These are phyloP conservation scores for Patiria pectinifera DNA, from an alignment of 53 echinoderm and acorn worm genomes.

Conservation along the genomic window DNA sequence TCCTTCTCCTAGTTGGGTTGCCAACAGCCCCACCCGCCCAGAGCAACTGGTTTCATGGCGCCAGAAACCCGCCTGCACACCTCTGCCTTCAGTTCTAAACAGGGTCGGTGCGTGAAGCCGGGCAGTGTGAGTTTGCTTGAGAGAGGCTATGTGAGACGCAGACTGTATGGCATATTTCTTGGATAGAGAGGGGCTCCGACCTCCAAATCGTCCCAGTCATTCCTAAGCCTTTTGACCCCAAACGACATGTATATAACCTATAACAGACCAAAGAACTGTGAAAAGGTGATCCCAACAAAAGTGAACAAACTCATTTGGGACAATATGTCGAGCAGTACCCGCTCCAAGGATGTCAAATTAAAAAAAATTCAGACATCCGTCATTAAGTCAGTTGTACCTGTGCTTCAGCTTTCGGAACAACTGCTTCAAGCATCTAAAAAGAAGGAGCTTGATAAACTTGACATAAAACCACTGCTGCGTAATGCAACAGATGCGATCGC, in stretches of 20 bases:
- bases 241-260: not conserved
- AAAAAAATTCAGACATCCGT: not conserved
- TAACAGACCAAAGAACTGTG: slow-evolving; percentile 11
- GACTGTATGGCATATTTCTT: no score
- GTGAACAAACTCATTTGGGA: not conserved
- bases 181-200: no score
- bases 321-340: slow-evolving; percentile 7
- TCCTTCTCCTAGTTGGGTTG: no score
- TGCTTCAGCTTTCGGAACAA: slow-evolving; percentile 4
- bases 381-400: slow-evolving; percentile 5
- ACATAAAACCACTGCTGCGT: slow-evolving; percentile 11
- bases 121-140: no score
- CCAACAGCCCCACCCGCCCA: no score
- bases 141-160: no score
- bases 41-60: no score
- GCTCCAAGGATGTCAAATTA: slow-evolving; percentile 11
- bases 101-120: no score
- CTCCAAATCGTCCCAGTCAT: no score
- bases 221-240: no score
- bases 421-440: slow-evolving; percentile 9
- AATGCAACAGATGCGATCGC: slow-evolving; percentile 35
- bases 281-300: not conserved
- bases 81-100: no score
- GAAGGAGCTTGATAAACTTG: slow-evolving; percentile 40
- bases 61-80: no score